Evolutionary conservation across 1,140 invertebrate genomes (phyloP), one percentile per base, ranked within the genome.

Genomic region (Linepithema humile): DNA sequence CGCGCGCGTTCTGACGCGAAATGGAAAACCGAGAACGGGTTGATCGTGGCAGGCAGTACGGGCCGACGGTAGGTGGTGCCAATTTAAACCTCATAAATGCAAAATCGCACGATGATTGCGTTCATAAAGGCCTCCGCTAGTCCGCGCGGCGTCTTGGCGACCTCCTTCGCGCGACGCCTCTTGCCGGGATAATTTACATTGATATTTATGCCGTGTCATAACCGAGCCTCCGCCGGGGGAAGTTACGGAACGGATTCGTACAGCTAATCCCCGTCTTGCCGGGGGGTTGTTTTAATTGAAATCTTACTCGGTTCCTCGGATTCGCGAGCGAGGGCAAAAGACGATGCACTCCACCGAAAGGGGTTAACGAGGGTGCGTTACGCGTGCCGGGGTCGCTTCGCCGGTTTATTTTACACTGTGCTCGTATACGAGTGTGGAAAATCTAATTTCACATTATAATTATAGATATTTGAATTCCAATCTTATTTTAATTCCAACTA

Each of bases 211-310:
- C 94, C 90, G 89, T 90, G 93, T 94, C 93, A 94, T 94, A 94
- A 94, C 93, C 92, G 91, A 77, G 84, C 59, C 83, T 85, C 45
- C 82, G 82, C 75, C 64, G 70, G 60, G 69, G 83, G 65, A 77
- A n/a, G 50, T 70, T 69, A 89, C 86, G 90, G 83, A 90, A 92
- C 91, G 93, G 93, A 94, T 94, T 94, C 93, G 92, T 94, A 93
- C 90, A 91, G 91, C 91, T 94, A 94, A 94, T 94, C 94, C 93
- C 90, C 82, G 83, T 85, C 91, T 67, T 93, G 91, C 89, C 88
- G 90, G 93, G 93, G 93, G 93, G 92, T 94, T 94, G 93, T 94
- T 94, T 94, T 94, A 94, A 94, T 94, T 94, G 94, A 94, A 94
- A 94, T 94, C 94, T 94, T 94, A 94, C 92, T 93, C 92, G 91